Base-by-base conservation (phyloP, 2,113 vertebrate genomes). In the Myotis brandtii region DNA sequence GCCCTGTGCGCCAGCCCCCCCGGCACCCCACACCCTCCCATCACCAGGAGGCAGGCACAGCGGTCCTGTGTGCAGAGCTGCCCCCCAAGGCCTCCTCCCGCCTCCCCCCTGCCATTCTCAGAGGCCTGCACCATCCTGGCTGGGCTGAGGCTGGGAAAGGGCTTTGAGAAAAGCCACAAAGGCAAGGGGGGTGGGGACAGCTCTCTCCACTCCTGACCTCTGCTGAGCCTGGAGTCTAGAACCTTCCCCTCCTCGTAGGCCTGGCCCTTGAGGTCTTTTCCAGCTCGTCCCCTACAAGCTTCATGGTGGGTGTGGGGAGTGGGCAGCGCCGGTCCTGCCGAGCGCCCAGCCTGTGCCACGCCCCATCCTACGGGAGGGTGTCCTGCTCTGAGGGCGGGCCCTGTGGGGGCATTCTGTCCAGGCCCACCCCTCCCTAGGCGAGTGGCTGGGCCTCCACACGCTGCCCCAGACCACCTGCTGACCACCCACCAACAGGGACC, bases 161-260 rank as follows among this genome's bases (percentile, higher is more conserved):
- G 25, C 56, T 52, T 3, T 21, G 21, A 18, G 25, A 48, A 52
- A 62, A 84, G 67, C 75, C 64, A 14, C 27, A 27, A 1, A 27
- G 25, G 2, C 20, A 1, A 0, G 10, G 25, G 10, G 1, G 5
- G 13, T 3, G 1, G 66, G 62, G 25, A 3, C 2, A 8, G 11
- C 25, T 21, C 17, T 66, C 48, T 27, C 34, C 32, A 21, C 17
- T 23, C 2, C 81, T 1, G 21, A 9, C n/a, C 20, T 30, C 32
- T 13, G 40, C 69, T 14, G 40, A 30, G 40, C 72, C 89, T 48
- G 34, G 48, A 37, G 9, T 34, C 62, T 52, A 73, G 64, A 52
- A 13, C 25, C 54, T 25, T 50, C 21, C 14, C 6, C 20, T 70
- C 16, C 50, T 4, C 4, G 0, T 3, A 9, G 87, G n/a, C 64